Evolutionary conservation across 2,113 vertebrate genomes (phyloP), one percentile per base, ranked within the genome.

Genomic region (Glaucidium brasilianum): DNA sequence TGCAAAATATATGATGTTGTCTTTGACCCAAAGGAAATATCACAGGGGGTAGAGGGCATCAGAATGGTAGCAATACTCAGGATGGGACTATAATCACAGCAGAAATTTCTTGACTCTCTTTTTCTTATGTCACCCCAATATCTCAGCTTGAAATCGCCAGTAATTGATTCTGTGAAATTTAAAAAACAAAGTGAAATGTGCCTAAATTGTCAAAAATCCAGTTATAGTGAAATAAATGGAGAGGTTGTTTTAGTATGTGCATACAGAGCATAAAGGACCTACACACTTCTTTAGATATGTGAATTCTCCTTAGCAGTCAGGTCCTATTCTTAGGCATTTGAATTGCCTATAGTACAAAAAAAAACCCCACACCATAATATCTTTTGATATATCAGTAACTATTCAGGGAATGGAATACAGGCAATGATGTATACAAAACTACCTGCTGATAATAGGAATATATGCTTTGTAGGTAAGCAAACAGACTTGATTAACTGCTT

Each of bases 401-500:
- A 35, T 47, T 72, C 60, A 71, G 41, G 41, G 41, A 75, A 63
- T 59, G 17, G 45, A 60, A 77, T 49, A 81, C 18, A 69, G 21
- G 9, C 14, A 73, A 55, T 34, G 45, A 74, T 69, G 41, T 79
- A n/a, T 41, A 78, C 12, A 86, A 75, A 90, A 25, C 21, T 79
- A 71, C 4, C 5, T 88, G 41, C 39, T 83, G 13, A 26, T 67
- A 59, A 63, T 86, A 86, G 20, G n/a, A 88, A 55, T 74, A n/a
- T 49, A n/a, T 49, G 41, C 79, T 95, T 72, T 62, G 43, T 77
- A 90, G 73, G 66, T 77, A 76, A 86, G 43, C 68, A 89, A 96
- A 92, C 53, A 90, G 77, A 80, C 43, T 80, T 80, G 45, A 94
- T 96, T 93, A 96, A 85, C 64, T 95, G 78, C 89, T 94, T 87